Evolutionary conservation across 2,797 vertebrate species (phyloP), one percentile per base, ranked within the genome.

Genomic region (Acipenser oxyrinchus): DNA sequence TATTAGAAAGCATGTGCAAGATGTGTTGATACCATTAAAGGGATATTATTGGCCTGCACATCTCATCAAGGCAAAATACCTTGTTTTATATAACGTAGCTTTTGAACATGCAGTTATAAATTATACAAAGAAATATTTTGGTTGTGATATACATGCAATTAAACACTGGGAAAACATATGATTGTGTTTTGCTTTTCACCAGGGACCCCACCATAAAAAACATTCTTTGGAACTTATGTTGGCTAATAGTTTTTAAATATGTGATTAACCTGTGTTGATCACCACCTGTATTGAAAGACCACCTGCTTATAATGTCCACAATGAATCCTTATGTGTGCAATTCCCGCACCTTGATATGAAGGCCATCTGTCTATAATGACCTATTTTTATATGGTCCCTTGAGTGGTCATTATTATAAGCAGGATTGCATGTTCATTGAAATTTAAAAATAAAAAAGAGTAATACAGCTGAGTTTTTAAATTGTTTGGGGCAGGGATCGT

Each of bases 301-400:
- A 87, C 84, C 86, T 89, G 85, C 87, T 82, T 79, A 77, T 77
- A 78, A 82, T 83, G 83, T 67, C 59, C 74, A 74, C 85, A 87
- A 88, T 82, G 82, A 88, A 87, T 82, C 78, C 76, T 78, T 79
- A 79, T 81, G 78, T 74, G 81, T 88, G 86, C 88, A 85, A 87
- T 88, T 84, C 76, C 68, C 80, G 87, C 89, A 91, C 88, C 87
- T 89, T 87, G 87, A 81, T 85, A 77, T 70, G 78, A 73, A 75
- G 68, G 70, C 83, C 87, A 90, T 86, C 87, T 89, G 88, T 85
- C 82, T 84, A 70, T 83, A 87, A 87, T 89, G 85, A 85, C 85
- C 72, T 50, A 70, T 88, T 8, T 79, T 82, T 73, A 77, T 79
- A 76, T 72, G 64, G 74, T 91, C 89, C 88, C 88, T 72, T 10